Percentiles rank a stretch among this genome's conserved stretches.
Conservation (phyloP, 2,113 vertebrate genomes). For the Eubucco bourcierii region DNA sequence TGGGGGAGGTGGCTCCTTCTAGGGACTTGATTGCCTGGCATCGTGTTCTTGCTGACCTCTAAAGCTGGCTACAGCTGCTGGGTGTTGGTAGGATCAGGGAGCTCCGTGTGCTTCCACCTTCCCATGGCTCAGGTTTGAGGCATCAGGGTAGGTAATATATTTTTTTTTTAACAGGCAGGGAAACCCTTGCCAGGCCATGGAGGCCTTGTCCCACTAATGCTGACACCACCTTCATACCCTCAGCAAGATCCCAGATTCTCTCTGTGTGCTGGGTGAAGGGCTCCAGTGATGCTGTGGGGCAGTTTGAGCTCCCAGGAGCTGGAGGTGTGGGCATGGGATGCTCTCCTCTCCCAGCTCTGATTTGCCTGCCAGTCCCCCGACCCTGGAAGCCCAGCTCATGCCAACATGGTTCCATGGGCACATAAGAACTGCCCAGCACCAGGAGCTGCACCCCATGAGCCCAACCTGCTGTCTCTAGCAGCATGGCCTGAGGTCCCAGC, state of each 20-base stretch:
- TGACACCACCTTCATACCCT: not conserved
- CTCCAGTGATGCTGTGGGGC: not conserved
- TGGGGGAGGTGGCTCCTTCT: accelerated
- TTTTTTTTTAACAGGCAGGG: not conserved
- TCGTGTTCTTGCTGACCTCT: not conserved
- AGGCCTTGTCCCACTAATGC: not conserved
- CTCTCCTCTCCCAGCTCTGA: not conserved
- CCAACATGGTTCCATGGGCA: not conserved
- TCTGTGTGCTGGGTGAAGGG: not conserved
- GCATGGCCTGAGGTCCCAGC: accelerated
- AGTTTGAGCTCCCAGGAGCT: not conserved
- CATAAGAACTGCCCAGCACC: not conserved
- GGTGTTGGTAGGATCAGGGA: not conserved
- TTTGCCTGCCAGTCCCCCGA: not conserved
- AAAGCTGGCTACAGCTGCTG: not conserved
- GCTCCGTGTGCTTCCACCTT: not conserved
- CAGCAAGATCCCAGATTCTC: not conserved
- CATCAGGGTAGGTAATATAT: not conserved
- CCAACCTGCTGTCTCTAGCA: not conserved
- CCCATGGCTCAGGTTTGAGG: not conserved
- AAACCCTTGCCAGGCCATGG: not conserved
- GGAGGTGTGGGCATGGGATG: not conserved
- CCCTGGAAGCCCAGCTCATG: not conserved
- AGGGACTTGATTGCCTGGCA: not conserved
- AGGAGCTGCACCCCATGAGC: not conserved